A percentile compares a stretch with the other conserved stretches of the same genome.
Conservation (phyloP, 1,140 invertebrate genomes). For the Stegodyphus dumicola region DNA sequence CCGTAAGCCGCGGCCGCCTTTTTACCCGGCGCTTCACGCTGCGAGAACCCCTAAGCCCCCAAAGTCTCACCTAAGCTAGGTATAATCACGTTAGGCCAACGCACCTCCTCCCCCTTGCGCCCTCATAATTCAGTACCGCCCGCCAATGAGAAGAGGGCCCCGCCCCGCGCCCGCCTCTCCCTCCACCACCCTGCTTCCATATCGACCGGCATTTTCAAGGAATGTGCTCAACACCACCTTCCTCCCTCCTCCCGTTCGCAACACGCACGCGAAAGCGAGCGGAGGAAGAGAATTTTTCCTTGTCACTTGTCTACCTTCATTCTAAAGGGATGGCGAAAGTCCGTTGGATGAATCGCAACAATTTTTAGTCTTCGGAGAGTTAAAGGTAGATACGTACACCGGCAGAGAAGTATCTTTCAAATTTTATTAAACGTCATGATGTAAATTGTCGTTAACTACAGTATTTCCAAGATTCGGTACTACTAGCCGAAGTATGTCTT, state of each 20-base stretch:
- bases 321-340: no score
- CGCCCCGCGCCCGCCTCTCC: conserved; percentile 24
- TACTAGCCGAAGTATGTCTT: no score
- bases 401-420: no score
- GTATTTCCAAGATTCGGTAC: no score
- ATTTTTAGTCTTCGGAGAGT: no score
- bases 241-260: not conserved
- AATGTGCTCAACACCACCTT: not conserved
- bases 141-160: conserved; percentile 44
- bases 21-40: conserved; percentile 51
- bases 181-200: not conserved
- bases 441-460: no score
- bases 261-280: not conserved
- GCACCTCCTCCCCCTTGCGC: conserved; percentile 26
- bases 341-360: no score
- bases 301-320: no score
- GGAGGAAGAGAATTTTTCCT: not conserved
- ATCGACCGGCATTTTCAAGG: not conserved
- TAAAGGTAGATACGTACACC: no score
- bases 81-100: conserved; percentile 62
- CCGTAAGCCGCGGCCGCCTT: conserved; percentile 52
- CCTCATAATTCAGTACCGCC: conserved; percentile 58
- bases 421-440: no score
- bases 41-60: conserved; percentile 53
- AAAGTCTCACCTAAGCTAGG: conserved; percentile 61